Conservation (phyloP, 2,888 invertebrate species). For the Cryptops parisi region DNA sequence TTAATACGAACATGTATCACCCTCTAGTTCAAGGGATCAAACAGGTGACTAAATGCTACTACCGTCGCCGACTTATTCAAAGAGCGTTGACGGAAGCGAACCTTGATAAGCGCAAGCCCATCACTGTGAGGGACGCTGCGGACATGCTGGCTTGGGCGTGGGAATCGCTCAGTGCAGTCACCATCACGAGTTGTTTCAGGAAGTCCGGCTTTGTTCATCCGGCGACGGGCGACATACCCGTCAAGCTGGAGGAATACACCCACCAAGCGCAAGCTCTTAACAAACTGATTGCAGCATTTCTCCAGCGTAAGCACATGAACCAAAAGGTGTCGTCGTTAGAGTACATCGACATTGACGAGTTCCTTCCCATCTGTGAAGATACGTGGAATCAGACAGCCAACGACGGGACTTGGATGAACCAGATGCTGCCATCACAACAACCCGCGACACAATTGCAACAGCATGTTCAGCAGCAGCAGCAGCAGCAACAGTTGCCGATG, state of each 20-base stretch:
- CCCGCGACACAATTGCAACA: not conserved
- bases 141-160: slow-evolving; percentile 7
- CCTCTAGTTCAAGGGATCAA: slow-evolving; percentile 1
- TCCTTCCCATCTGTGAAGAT: slow-evolving; percentile 5
- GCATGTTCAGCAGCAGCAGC: not conserved
- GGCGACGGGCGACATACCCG: not conserved
- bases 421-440: not conserved
- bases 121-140: not conserved
- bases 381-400: not conserved
- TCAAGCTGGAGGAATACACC: slow-evolving; percentile 3
- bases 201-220: slow-evolving; percentile 4
- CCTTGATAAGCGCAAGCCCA: not conserved
- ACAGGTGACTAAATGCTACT: slow-evolving; percentile 3
- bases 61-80: slow-evolving; percentile 1
- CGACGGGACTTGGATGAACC: not conserved
- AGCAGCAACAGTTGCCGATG: not conserved
- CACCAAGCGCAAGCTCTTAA: slow-evolving; percentile 4
- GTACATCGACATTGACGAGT: slow-evolving; percentile 4
- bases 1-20: slow-evolving; percentile 3
- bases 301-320: not conserved
- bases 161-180: slow-evolving; percentile 1
- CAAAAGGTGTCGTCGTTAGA: not conserved
- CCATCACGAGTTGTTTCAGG: slow-evolving; percentile 4
- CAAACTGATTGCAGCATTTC: not conserved
- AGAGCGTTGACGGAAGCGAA: not conserved